phyloP scores from a whole-genome alignment of 2,888 invertebrate genomes.

The Patella ulyssiponensis region DNA sequence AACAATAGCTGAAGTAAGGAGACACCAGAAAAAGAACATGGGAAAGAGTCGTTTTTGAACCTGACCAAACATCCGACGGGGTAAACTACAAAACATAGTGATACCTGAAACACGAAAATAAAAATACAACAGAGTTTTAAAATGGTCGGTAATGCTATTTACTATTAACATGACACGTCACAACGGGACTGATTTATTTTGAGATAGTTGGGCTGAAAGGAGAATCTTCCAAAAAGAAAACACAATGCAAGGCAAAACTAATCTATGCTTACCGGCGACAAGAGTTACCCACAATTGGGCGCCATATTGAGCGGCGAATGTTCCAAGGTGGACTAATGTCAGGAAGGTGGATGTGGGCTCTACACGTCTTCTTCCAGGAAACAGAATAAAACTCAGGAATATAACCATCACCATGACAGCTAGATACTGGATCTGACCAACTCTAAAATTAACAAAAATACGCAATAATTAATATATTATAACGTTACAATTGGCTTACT shows the following conservation, averaged over 20 bases:
- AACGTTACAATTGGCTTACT: too few species aligned
- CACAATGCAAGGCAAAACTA: too few species aligned
- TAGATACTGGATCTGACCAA: slow-evolving; percentile 43
- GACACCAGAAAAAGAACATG: slow-evolving; percentile 53
- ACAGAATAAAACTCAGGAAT: slow-evolving; percentile 37
- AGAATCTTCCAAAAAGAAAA: too few species aligned
- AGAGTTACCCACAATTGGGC: slow-evolving; percentile 95
- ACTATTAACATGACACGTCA: too few species aligned
- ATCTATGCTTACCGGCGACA: slow-evolving; percentile 81
- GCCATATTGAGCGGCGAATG: slow-evolving; percentile 87
- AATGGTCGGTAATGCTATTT: too few species aligned
- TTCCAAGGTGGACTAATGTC: slow-evolving; percentile 80
- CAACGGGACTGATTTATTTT: too few species aligned
- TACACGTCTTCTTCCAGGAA: slow-evolving; percentile 31
- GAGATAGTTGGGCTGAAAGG: too few species aligned
- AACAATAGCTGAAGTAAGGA: slow-evolving; percentile 50
- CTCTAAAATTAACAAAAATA: slow-evolving; percentile 32
- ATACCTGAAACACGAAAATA: slow-evolving; percentile 77
- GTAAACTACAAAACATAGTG: slow-evolving; percentile 87
- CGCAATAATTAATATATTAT: too few species aligned
- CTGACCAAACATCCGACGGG: slow-evolving; percentile 88
- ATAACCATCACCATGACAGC: slow-evolving; percentile 39
- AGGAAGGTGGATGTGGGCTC: slow-evolving; percentile 44
- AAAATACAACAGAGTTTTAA: not conserved
- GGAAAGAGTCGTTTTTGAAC: slow-evolving; percentile 91